Evolutionary conservation across 2,797 vertebrate species (phyloP).

Genomic region (Momotus momota): DNA sequence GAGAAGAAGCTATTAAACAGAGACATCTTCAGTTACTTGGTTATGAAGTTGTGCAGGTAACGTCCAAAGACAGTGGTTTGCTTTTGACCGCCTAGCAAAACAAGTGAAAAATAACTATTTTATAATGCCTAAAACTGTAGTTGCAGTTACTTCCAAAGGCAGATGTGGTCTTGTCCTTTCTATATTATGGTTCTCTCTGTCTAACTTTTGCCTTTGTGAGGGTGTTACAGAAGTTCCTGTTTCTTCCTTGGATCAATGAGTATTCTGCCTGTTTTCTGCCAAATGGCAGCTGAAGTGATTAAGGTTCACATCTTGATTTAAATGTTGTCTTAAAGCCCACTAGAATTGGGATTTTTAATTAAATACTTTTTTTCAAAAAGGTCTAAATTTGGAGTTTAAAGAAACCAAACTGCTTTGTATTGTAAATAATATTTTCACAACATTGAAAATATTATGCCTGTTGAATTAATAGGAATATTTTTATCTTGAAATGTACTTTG

Average conservation of each 20-base stretch:
- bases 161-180: not conserved
- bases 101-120: not conserved
- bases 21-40: constrained; percentile 90
- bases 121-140: not conserved
- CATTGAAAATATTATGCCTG: not conserved
- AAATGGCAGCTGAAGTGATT: not conserved
- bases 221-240: not conserved
- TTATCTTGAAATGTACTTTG: not conserved
- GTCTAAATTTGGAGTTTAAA: not conserved
- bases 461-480: not conserved
- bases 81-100: not conserved
- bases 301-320: not conserved
- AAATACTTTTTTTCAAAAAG: not conserved
- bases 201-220: not conserved
- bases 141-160: not conserved
- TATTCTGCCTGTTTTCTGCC: not conserved
- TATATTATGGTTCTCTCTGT: not conserved
- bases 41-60: constrained; percentile 93
- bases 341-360: not conserved
- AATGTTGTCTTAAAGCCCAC: not conserved
- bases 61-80: not conserved
- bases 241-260: not conserved
- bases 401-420: not conserved
- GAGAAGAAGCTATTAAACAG: constrained; percentile 91
- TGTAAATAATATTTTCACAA: not conserved